Evolutionary conservation across 2,888 invertebrate species (phyloP).

Genomic region (Sylvicola cinctus): DNA sequence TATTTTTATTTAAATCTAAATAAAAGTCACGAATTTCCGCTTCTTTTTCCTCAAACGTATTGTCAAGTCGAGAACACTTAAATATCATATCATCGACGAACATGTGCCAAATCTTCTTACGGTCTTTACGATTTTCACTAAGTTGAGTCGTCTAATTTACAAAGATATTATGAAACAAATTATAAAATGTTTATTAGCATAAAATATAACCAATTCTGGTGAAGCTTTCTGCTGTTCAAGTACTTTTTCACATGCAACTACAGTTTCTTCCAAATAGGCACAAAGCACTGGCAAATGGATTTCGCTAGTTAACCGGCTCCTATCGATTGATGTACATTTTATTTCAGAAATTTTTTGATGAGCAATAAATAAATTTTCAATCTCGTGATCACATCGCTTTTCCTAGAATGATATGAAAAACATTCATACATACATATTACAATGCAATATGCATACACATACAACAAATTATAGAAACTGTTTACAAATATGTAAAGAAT

Average conservation of each 20-base stretch:
- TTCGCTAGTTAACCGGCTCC: slow-evolving; percentile 39
- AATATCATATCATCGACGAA: slow-evolving; percentile 62
- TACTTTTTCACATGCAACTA: slow-evolving; percentile 38
- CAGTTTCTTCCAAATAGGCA: slow-evolving; percentile 42
- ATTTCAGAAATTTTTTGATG: slow-evolving; percentile 59
- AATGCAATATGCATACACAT: too few species aligned
- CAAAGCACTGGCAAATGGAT: slow-evolving; percentile 37
- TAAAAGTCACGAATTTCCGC: slow-evolving; percentile 54
- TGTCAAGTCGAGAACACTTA: slow-evolving; percentile 53
- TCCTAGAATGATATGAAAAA: slow-evolving; percentile 31
- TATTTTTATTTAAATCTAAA: slow-evolving; percentile 49
- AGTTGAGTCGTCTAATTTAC: slow-evolving; percentile 29
- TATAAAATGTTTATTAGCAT: too few species aligned
- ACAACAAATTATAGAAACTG: too few species aligned
- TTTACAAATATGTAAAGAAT: too few species aligned
- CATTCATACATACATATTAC: slow-evolving; percentile 8
- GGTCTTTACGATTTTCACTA: slow-evolving; percentile 26
- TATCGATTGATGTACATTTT: slow-evolving; percentile 49
- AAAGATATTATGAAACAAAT: too few species aligned
- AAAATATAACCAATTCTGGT: slow-evolving; percentile 29
- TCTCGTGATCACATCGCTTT: slow-evolving; percentile 57
- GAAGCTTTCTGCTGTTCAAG: slow-evolving; percentile 34
- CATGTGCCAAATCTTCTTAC: slow-evolving; percentile 44
- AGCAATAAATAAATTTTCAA: slow-evolving; percentile 54
- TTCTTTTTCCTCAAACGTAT: slow-evolving; percentile 58